Evolutionary conservation across 2,797 vertebrate genomes (phyloP).

Genomic region (Myiotriccus ornatus): DNA sequence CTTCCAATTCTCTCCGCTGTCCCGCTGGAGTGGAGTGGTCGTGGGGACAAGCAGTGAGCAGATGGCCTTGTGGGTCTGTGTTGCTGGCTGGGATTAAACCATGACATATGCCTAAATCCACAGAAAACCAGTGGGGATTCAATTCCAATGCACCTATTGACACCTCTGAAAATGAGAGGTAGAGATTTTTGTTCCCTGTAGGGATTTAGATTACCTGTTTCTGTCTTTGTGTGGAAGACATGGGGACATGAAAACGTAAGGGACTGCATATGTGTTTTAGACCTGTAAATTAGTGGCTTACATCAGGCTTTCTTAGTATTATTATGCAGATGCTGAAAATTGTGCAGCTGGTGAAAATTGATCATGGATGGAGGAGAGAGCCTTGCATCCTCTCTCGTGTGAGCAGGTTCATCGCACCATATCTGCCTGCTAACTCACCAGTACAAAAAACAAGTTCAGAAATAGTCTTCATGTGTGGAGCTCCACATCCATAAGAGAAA

Average conservation of each 20-base stretch:
- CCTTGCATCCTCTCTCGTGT: not conserved
- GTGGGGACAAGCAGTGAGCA: accelerated
- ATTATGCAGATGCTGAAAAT: not conserved
- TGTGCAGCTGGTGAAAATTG: not conserved
- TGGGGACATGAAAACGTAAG: not conserved
- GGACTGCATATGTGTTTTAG: not conserved
- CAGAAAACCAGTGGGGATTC: not conserved
- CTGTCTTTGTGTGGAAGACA: not conserved
- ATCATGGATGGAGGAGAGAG: not conserved
- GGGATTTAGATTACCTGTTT: not conserved
- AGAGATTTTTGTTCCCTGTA: not conserved
- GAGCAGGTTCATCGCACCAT: not conserved
- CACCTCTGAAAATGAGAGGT: not conserved
- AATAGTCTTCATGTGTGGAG: not conserved
- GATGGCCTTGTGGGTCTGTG: not conserved
- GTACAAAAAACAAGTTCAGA: not conserved
- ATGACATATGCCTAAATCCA: not conserved
- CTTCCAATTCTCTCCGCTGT: not conserved
- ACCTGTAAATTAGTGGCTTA: not conserved
- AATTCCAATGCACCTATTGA: not conserved
- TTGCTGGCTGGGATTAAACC: not conserved
- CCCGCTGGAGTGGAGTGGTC: too few relatives aligned
- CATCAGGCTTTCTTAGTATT: not conserved
- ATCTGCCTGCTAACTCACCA: not conserved
- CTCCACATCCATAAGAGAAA: not conserved